Evolutionary conservation across 2,113 vertebrate species (phyloP).

Genomic region (Seriola quinqueradiata): DNA sequence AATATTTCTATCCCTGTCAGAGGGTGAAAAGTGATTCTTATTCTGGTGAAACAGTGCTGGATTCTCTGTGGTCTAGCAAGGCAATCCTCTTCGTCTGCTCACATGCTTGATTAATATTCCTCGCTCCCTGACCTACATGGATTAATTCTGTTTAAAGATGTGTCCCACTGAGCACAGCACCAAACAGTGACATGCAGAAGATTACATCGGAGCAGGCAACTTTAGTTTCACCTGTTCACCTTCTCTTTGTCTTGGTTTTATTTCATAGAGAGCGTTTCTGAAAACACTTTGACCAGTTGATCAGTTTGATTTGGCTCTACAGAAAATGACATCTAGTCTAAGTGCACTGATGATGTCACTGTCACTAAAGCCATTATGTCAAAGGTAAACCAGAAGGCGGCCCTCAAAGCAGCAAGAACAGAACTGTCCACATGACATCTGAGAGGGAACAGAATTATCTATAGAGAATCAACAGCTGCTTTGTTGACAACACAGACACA

Average conservation of each 20-base stretch:
- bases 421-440: background rate
- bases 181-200: slow-evolving; percentile 49
- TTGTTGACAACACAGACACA: background rate
- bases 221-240: background rate
- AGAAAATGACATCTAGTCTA: too few relatives aligned
- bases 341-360: too few relatives aligned
- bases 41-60: slow-evolving; percentile 1
- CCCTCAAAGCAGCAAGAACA: background rate
- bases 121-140: slow-evolving; percentile 57
- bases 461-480: background rate
- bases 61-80: slow-evolving; percentile 26
- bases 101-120: slow-evolving; percentile 63
- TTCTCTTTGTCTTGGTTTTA: background rate
- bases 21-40: slow-evolving; percentile 8
- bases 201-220: slow-evolving; percentile 10
- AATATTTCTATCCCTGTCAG: background rate
- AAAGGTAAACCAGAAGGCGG: too few relatives aligned
- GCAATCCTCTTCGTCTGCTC: slow-evolving; percentile 21
- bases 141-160: slow-evolving; percentile 63
- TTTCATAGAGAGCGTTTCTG: background rate
- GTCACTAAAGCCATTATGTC: too few relatives aligned
- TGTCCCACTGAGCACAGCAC: slow-evolving; percentile 8
- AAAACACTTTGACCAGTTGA: background rate
- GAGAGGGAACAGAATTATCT: background rate
- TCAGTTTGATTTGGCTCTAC: too few relatives aligned